Evolutionary conservation across 2,113 vertebrate species (phyloP).

Genomic region (Hippocampus mohnikei): DNA sequence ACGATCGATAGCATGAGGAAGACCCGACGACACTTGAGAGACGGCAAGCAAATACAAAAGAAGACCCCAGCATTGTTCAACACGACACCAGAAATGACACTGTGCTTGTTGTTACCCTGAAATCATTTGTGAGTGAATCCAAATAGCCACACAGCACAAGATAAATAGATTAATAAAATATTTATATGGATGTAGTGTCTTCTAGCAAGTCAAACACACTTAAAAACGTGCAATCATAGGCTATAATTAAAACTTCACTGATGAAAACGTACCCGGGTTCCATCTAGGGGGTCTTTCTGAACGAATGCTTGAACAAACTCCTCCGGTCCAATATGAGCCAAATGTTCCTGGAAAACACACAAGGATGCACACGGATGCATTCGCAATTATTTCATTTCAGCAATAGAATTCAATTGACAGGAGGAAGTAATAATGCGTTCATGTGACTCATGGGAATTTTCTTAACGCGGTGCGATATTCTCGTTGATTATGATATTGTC

Average conservation of each 20-base stretch:
- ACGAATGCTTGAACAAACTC: slow-evolving; percentile 94
- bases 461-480: slow-evolving; percentile 31
- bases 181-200: background rate
- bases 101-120: slow-evolving; percentile 4
- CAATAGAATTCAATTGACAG: slow-evolving; percentile 63
- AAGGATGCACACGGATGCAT: slow-evolving; percentile 25
- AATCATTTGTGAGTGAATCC: background rate
- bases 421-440: slow-evolving; percentile 54
- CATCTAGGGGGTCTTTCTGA: slow-evolving; percentile 88
- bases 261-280: slow-evolving; percentile 79
- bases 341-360: slow-evolving; percentile 79
- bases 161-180: too few species aligned
- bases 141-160: slow-evolving; percentile 3
- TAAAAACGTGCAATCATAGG: background rate
- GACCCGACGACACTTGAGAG: slow-evolving; percentile 4
- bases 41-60: background rate
- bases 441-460: slow-evolving; percentile 52
- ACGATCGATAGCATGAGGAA: slow-evolving; percentile 5
- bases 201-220: background rate
- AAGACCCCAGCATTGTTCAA: background rate
- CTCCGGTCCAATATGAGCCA: slow-evolving; percentile 91
- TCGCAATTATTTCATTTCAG: slow-evolving; percentile 57
- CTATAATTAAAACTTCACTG: background rate
- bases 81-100: background rate
- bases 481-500: slow-evolving; percentile 23